Evolutionary conservation across 2,888 invertebrate genomes (phyloP).

Genomic region (Crioceris asparagi): DNA sequence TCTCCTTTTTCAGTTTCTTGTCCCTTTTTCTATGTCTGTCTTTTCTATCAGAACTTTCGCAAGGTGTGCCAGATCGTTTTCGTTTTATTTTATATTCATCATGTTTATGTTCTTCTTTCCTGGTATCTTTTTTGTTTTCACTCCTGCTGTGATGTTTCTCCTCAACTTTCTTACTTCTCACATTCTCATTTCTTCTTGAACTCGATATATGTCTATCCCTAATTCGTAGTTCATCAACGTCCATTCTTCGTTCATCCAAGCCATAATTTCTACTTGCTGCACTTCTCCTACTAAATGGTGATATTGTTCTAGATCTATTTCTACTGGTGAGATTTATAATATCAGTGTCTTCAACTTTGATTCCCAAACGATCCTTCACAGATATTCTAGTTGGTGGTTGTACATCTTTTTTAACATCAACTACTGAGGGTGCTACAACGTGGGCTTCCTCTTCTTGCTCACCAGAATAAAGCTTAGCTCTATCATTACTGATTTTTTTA

Average conservation of each 20-base stretch:
- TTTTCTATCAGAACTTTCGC: constrained; percentile 26
- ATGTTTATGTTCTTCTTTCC: constrained; percentile 14
- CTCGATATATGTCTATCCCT: constrained; percentile 26
- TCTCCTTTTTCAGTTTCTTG: constrained; percentile 40
- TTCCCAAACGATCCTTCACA: constrained; percentile 70
- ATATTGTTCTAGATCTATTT: constrained; percentile 37
- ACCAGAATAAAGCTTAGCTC: constrained; percentile 54
- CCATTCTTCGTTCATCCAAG: constrained; percentile 28
- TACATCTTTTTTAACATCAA: constrained; percentile 4
- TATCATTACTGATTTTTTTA: constrained; percentile 59
- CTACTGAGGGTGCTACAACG: constrained; percentile 2
- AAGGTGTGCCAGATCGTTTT: constrained; percentile 25
- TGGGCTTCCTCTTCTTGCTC: constrained; percentile 26
- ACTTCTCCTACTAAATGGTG: constrained; percentile 39
- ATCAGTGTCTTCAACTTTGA: constrained; percentile 55
- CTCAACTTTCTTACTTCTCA: constrained; percentile 28
- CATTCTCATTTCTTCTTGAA: constrained; percentile 22
- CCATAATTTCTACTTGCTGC: constrained; percentile 33
- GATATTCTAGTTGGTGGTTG: constrained; percentile 54
- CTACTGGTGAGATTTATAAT: constrained; percentile 43
- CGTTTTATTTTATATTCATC: constrained; percentile 21
- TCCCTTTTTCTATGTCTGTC: constrained; percentile 36
- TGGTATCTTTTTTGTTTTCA: constrained; percentile 13
- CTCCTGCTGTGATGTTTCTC: constrained; percentile 29
- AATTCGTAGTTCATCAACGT: constrained; percentile 28